These are phyloP conservation scores for Halictus rubicundus DNA, from an alignment of 1,140 invertebrate genomes.

Conservation along the genomic window DNA sequence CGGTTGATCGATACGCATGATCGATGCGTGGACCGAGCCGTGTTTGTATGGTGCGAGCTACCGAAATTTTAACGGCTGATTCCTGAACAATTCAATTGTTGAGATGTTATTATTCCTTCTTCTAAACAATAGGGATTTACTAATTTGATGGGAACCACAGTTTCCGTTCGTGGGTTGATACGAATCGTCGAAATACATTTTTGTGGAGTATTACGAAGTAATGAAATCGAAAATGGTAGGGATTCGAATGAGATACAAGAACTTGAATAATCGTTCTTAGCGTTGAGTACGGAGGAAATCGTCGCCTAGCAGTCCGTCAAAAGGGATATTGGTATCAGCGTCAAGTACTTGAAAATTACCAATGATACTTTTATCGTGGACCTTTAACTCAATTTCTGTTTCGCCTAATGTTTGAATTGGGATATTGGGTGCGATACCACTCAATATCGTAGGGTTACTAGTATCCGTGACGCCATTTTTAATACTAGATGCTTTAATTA, in stretches of 20 bases:
- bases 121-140: background rate
- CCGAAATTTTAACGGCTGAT: no score
- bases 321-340: background rate
- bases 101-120: background rate
- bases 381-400: background rate
- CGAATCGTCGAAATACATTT: background rate
- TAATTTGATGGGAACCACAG: background rate
- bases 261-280: background rate
- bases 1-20: no score
- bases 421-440: background rate
- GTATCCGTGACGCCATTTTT: background rate
- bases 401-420: background rate
- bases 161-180: constrained; percentile 7
- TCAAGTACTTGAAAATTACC: background rate
- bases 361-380: background rate
- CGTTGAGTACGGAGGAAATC: background rate
- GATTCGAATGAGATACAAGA: background rate
- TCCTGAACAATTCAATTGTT: background rate
- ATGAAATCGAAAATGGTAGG: background rate
- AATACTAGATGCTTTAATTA: background rate
- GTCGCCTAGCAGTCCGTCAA: constrained; percentile 1
- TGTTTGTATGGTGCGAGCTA: no score
- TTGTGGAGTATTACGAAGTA: background rate
- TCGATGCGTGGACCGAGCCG: no score
- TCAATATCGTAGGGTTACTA: background rate